Conservation (phyloP, 2,888 invertebrate species). For the Dichetophora obliterata region DNA sequence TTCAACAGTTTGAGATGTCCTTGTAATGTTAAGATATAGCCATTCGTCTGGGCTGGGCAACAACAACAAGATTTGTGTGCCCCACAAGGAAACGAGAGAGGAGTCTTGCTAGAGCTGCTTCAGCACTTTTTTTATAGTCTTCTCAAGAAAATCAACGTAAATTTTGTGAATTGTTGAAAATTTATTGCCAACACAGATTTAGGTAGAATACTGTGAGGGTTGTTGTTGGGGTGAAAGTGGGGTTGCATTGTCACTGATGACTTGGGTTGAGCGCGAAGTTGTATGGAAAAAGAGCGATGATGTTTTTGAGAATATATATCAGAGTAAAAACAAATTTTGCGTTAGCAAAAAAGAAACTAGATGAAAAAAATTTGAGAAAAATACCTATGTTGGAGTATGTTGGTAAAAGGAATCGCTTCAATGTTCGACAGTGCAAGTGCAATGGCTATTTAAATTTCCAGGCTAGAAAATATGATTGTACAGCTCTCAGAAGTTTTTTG, state of each 20-base stretch:
- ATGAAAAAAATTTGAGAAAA: no score
- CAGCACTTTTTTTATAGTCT: no score
- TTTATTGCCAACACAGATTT: constrained; percentile 53
- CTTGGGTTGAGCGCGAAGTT: background rate
- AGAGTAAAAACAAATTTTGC: no score
- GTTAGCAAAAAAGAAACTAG: no score
- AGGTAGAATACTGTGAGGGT: background rate
- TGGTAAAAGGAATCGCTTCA: no score
- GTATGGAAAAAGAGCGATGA: no score
- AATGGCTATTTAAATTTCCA: no score
- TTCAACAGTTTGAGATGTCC: constrained; percentile 62
- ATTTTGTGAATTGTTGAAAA: constrained; percentile 62
- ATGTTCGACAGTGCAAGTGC: no score
- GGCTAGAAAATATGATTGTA: no score
- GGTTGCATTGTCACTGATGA: background rate
- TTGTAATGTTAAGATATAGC: constrained; percentile 38
- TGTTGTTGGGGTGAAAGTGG: background rate
- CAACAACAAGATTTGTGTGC: background rate
- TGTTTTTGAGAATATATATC: no score
- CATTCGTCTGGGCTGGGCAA: background rate
- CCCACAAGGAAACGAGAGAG: background rate
- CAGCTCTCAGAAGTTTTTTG: no score
- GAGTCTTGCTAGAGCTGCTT: constrained; percentile 38
- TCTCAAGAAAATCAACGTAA: constrained; percentile 58
- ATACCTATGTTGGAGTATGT: no score